Conservation (phyloP, 2,113 vertebrate genomes). For the Atrichornis clamosus region DNA sequence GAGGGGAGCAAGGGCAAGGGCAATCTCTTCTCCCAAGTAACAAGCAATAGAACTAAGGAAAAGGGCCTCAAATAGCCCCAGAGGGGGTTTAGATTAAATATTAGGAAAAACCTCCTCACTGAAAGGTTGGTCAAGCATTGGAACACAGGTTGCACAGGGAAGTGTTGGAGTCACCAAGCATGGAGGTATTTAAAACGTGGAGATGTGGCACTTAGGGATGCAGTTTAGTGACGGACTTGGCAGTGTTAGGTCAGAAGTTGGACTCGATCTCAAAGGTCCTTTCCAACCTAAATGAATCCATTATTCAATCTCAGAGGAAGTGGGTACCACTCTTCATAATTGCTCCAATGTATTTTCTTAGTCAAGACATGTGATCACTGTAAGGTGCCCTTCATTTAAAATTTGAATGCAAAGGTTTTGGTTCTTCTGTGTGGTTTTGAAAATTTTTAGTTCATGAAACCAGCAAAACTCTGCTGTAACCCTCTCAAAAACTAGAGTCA, state of each 20-base stretch:
- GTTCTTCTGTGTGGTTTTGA: not conserved
- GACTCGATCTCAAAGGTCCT: not conserved
- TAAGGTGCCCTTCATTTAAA: not conserved
- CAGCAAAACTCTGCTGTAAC: not conserved
- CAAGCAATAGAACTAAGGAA: not conserved
- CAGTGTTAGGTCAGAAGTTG: not conserved
- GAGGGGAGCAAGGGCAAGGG: not conserved
- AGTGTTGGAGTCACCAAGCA: not conserved
- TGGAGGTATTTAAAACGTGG: not conserved
- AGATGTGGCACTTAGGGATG: not conserved
- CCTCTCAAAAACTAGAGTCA: not conserved
- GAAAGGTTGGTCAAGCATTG: not conserved
- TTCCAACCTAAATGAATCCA: not conserved
- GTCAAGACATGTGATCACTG: not conserved
- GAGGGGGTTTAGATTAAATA: not conserved
- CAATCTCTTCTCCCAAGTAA: not conserved
- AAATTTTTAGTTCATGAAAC: not conserved
- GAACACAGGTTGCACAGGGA: not conserved
- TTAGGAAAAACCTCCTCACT: not conserved
- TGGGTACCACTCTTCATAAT: not conserved
- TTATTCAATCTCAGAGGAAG: not conserved
- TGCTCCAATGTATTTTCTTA: not conserved
- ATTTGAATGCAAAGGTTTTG: not conserved
- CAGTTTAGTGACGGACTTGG: not conserved
- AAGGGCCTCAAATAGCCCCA: not conserved